Percentiles rank a stretch among this genome's conserved stretches.
phyloP scores from a whole-genome alignment of 2,113 vertebrate genomes.

The Chinchilla lanigera region DNA sequence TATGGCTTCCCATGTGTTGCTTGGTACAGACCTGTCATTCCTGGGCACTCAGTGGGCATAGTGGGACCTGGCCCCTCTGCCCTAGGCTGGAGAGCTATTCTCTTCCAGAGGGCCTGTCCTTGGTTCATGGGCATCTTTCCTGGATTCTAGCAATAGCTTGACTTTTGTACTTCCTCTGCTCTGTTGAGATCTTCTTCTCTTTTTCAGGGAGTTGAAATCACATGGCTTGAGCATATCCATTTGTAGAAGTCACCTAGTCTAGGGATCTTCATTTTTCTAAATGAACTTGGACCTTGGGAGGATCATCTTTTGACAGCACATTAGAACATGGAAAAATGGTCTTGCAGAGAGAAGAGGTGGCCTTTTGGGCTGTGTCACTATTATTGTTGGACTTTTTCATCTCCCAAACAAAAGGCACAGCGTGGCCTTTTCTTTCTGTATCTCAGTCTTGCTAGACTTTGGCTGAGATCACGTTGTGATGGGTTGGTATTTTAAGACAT shows the following conservation, averaged over 20 bases:
- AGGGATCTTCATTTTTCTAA: neutral
- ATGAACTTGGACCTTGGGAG: neutral
- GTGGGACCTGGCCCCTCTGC: neutral
- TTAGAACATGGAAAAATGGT: neutral
- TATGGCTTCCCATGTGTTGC: neutral
- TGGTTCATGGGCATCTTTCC: neutral
- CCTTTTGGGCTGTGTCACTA: fast-evolving
- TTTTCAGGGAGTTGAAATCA: neutral
- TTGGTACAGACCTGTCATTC: neutral
- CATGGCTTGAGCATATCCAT: no score
- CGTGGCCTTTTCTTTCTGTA: fast-evolving
- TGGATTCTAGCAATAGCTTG: neutral
- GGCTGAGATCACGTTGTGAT: neutral
- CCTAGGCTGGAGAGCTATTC: no score
- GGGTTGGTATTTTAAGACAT: neutral
- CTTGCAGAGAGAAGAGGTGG: fast-evolving
- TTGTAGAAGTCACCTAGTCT: neutral
- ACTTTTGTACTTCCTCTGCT: neutral
- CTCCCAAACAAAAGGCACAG: neutral
- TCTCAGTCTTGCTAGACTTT: fast-evolving
- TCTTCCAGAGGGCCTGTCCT: neutral
- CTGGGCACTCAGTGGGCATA: neutral
- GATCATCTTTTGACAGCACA: neutral
- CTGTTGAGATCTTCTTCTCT: neutral
- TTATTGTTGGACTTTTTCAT: neutral